Percentiles rank a stretch among this genome's conserved stretches.
phyloP scores from a whole-genome alignment of 2,113 vertebrate species.

The Eurypyga helias region DNA sequence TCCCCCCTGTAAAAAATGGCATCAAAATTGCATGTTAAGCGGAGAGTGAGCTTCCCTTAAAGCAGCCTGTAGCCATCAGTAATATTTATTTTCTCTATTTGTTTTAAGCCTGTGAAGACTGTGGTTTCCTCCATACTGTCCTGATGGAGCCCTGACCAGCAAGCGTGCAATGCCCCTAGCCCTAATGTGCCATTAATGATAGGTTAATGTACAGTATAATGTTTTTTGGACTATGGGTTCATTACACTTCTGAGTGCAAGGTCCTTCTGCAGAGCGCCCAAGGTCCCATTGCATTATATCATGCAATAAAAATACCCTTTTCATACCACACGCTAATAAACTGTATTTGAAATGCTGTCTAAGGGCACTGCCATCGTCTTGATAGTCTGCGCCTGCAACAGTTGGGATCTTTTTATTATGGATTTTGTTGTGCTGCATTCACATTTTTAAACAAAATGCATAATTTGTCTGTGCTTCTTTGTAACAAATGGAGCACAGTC shows the following conservation, averaged over 20 bases:
- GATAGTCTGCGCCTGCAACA: conserved; percentile 66
- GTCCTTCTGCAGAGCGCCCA: conserved; percentile 82
- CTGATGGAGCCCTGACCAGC: conserved; percentile 82
- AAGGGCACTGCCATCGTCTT: conserved; percentile 60
- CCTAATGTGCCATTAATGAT: conserved; percentile 85
- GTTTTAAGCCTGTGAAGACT: conserved; percentile 73
- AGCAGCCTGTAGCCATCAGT: conserved; percentile 72
- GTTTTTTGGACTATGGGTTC: conserved; percentile 82
- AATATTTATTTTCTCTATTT: conserved; percentile 79
- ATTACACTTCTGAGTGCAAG: conserved; percentile 84
- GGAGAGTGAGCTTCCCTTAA: conserved; percentile 50
- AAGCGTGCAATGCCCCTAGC: conserved; percentile 82
- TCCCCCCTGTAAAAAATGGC: background rate
- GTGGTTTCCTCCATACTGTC: conserved; percentile 72
- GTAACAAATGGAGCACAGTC: background rate
- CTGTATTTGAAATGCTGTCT: conserved; percentile 82
- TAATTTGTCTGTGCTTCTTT: background rate
- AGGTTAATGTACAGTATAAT: conserved; percentile 86
- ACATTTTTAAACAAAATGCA: background rate
- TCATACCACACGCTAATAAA: conserved; percentile 85
- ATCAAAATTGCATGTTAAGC: conserved; percentile 1
- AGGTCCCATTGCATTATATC: conserved; percentile 84
- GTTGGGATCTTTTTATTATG: conserved; percentile 67
- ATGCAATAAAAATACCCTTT: conserved; percentile 84
- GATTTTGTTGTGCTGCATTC: conserved; percentile 11